These are phyloP conservation scores for Crossocerus cetratus DNA, from an alignment of 2,888 invertebrate species.

Conservation along the genomic window DNA sequence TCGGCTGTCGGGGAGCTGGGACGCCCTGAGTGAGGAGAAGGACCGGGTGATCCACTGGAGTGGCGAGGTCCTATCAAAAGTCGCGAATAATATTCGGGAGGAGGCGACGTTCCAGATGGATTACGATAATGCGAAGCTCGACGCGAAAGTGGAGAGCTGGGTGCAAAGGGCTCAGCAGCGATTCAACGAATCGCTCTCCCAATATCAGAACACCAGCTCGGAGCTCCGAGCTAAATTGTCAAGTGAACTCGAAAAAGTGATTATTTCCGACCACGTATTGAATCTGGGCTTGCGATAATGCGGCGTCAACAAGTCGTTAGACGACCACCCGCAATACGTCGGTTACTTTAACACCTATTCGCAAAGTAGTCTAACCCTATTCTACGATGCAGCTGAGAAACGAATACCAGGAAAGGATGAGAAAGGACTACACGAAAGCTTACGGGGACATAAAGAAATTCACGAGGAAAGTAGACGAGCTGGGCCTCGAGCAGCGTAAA, in stretches of 20 bases:
- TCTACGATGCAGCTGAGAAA: conserved; percentile 44
- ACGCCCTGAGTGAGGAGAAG: conserved; percentile 54
- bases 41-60: conserved; percentile 64
- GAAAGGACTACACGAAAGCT: conserved; percentile 55
- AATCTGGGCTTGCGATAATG: too few species aligned
- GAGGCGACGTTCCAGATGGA: conserved; percentile 62
- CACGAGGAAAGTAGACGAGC: conserved; percentile 52
- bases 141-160: conserved; percentile 61
- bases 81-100: conserved; percentile 58
- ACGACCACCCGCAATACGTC: too few species aligned
- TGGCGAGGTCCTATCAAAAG: conserved; percentile 59
- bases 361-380: background rate
- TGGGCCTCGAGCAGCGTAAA: conserved; percentile 52
- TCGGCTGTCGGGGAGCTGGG: conserved; percentile 61
- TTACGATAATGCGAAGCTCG: conserved; percentile 53
- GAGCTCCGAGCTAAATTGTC: conserved; percentile 22
- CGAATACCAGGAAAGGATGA: conserved; percentile 48
- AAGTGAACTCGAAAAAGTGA: conserved; percentile 49
- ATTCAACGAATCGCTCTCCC: conserved; percentile 31
- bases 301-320: too few species aligned
- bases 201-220: conserved; percentile 25
- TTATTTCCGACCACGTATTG: conserved; percentile 2
- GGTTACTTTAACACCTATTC: background rate
- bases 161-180: conserved; percentile 38
- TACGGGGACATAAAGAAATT: conserved; percentile 56